Conservation (phyloP, 2,888 invertebrate genomes). For the Pyrrhosoma nymphula region DNA sequence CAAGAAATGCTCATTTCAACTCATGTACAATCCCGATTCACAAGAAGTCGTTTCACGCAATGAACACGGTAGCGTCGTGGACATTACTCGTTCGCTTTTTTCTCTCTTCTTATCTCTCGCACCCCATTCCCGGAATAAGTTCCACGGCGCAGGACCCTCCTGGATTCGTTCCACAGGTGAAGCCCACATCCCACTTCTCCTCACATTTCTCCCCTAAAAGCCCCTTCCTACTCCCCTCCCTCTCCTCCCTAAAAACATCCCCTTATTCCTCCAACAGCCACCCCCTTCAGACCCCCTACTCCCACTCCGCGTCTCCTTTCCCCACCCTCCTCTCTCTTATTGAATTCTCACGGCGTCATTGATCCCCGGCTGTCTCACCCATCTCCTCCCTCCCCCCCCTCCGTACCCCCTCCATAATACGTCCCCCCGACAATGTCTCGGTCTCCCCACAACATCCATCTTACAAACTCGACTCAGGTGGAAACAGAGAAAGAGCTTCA, state of each 20-base stretch:
- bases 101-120: not conserved
- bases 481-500: not conserved
- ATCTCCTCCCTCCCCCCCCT: not conserved
- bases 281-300: not conserved
- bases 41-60: too few relatives aligned
- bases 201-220: too few relatives aligned
- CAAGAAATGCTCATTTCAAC: too few relatives aligned
- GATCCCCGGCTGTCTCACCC: not conserved
- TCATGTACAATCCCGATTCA: too few relatives aligned
- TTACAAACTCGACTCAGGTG: not conserved
- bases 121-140: not conserved
- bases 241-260: too few relatives aligned
- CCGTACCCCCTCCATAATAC: not conserved
- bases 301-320: not conserved
- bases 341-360: not conserved
- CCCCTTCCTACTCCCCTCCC: too few relatives aligned
- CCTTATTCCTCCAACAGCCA: not conserved
- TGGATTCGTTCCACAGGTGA: slow-evolving; percentile 24
- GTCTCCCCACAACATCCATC: not conserved
- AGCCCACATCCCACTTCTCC: not conserved
- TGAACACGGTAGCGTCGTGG: too few relatives aligned
- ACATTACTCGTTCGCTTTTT: too few relatives aligned
- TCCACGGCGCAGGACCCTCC: not conserved
- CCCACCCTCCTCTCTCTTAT: not conserved
- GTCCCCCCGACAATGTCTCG: not conserved